A percentile compares a stretch with the other conserved stretches of the same genome.
Evolutionary conservation across 2,888 invertebrate species (phyloP).

Genomic region (Cephonodes hylas): DNA sequence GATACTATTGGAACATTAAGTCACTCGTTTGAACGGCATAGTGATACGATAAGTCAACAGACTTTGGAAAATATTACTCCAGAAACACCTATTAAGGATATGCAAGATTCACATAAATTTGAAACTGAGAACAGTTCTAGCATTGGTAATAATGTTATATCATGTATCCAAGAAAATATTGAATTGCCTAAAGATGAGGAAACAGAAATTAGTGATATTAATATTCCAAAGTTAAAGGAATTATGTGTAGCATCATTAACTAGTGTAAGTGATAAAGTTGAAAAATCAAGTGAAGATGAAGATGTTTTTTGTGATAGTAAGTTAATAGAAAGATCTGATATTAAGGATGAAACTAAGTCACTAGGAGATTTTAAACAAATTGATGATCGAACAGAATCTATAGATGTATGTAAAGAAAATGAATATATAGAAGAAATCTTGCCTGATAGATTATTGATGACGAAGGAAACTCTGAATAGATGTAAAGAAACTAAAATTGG

Average conservation of each 20-base stretch:
- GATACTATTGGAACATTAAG: constrained; percentile 71
- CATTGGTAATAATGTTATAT: constrained; percentile 11
- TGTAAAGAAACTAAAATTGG: neutral
- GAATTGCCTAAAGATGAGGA: constrained; percentile 66
- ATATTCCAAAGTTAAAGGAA: constrained; percentile 67
- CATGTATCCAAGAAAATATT: constrained; percentile 35
- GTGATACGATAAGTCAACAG: constrained; percentile 67
- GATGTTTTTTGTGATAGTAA: constrained; percentile 75
- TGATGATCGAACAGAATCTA: constrained; percentile 18
- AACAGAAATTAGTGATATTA: constrained; percentile 60
- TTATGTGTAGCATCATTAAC: constrained; percentile 66
- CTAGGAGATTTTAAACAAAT: constrained; percentile 56
- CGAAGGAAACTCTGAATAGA: neutral
- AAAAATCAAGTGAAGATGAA: constrained; percentile 65
- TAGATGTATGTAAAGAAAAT: constrained; percentile 16
- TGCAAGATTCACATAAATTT: constrained; percentile 32
- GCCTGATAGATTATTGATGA: constrained; percentile 9
- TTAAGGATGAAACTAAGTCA: constrained; percentile 71
- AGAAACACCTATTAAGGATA: constrained; percentile 67
- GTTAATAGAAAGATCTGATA: constrained; percentile 63
- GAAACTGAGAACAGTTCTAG: constrained; percentile 24
- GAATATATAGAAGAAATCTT: constrained; percentile 21
- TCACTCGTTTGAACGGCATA: constrained; percentile 73
- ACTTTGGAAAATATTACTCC: constrained; percentile 72
- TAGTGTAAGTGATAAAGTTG: constrained; percentile 67